Conservation (phyloP, 2,113 vertebrate genomes). For the Irena cyanogastra region DNA sequence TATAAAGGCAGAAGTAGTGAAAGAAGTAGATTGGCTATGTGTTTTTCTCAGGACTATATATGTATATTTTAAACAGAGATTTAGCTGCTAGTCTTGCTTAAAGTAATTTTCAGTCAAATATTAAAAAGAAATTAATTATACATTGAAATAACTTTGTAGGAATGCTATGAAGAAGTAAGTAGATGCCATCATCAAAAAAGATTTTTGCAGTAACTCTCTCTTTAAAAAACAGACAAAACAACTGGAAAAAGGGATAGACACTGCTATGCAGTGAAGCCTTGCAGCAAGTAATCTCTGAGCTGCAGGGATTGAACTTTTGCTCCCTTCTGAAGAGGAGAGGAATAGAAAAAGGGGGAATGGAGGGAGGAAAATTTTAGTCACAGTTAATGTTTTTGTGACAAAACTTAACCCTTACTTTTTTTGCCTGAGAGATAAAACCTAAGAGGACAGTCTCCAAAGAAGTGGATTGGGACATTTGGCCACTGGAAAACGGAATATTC, state of each 20-base stretch:
- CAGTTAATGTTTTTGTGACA: background rate
- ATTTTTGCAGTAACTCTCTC: background rate
- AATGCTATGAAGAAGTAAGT: background rate
- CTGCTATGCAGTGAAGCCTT: background rate
- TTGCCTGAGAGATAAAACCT: background rate
- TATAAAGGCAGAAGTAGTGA: background rate
- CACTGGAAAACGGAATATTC: background rate
- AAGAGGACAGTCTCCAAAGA: background rate
- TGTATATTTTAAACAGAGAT: background rate
- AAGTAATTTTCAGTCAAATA: background rate
- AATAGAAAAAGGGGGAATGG: accelerated
- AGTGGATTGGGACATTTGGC: background rate
- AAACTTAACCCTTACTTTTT: background rate
- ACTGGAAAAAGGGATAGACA: background rate
- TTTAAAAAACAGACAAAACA: background rate
- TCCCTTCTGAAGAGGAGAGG: background rate
- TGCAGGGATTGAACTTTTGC: background rate
- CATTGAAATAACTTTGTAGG: background rate
- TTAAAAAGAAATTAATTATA: background rate
- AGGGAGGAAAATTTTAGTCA: background rate
- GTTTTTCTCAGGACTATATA: background rate
- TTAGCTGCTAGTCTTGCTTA: background rate
- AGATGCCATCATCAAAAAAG: background rate
- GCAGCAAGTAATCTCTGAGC: background rate
- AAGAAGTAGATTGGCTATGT: background rate